Evolutionary conservation across 2,113 vertebrate genomes (phyloP).

Genomic region (Anthoscopus minutus): DNA sequence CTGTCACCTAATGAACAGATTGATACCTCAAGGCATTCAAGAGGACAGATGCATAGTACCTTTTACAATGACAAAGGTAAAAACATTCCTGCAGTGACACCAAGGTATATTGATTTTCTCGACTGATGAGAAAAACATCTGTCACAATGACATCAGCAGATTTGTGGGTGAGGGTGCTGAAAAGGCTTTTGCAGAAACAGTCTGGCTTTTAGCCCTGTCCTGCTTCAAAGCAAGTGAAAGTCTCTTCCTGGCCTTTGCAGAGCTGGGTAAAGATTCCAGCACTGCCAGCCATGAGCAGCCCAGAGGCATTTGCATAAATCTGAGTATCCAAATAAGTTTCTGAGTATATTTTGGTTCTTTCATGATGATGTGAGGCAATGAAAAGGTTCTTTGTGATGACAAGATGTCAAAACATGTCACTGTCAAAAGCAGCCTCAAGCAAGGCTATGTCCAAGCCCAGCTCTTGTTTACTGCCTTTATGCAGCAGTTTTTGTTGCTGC

Average conservation of each 20-base stretch:
- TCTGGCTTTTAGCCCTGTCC: background rate
- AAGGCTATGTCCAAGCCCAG: background rate
- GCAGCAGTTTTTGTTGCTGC: background rate
- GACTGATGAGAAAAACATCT: background rate
- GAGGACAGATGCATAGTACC: background rate
- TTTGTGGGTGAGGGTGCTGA: background rate
- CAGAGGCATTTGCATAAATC: background rate
- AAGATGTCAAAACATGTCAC: slow-evolving; percentile 1
- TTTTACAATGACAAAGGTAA: background rate
- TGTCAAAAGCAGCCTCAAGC: slow-evolving; percentile 3
- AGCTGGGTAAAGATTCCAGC: background rate
- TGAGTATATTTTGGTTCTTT: background rate
- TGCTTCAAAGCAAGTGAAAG: background rate
- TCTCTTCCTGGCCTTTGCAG: background rate
- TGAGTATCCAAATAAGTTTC: background rate
- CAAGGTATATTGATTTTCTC: background rate
- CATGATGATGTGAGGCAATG: background rate
- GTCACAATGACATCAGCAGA: background rate
- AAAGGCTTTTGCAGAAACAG: background rate
- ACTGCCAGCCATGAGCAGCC: background rate
- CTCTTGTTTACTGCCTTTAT: background rate
- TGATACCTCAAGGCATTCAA: background rate
- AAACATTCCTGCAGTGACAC: background rate
- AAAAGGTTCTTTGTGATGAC: background rate
- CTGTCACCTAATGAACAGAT: background rate